Base-by-base conservation (phyloP, 2,797 vertebrate species). In the Taeniopygia guttata region DNA sequence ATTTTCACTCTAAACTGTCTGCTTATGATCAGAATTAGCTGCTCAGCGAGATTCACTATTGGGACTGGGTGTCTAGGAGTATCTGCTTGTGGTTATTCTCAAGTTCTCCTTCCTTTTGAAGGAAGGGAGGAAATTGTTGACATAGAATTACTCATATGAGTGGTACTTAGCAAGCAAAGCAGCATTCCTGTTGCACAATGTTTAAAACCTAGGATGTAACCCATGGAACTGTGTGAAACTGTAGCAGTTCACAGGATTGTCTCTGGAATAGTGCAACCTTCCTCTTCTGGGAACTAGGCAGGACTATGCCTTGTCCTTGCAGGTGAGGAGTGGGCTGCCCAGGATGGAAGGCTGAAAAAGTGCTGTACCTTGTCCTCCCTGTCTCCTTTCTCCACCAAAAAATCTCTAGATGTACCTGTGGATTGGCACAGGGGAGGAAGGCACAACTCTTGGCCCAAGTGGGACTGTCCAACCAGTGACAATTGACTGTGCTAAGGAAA, bases 151-250 rank as follows among this genome's bases (percentile, higher is more conserved):
- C 45, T 55, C 1, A 0, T 49, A 14, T 42, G 32, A 74, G 32
- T 77, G 49, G 60, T 68, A 63, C 45, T 70, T 83, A 46, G 54
- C 52, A 73, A 78, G 25, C 21, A 83, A 77, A 70, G 34, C 56
- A 84, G 34, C 40, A 80, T 74, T 84, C 45, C 45, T 92, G 38
- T 52, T 56, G 34, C 42, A 72, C 30, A 36, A 36, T 36, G 42
- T 54, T 93, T 84, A 43, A 92, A 79, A 46, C 16, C 18, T 55
- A 0, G 63, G 18, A 40, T 70, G 89, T 72, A 94, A 77, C 42
- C 42, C 25, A 2, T 68, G 32, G 13, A 59, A 43, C 0, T 0
- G 8, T 23, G 11, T 34, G 21, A 42, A 76, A 66, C 7, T 52
- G 32, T 15, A 49, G 40, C 46, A 80, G 20, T 46, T 78, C 84